Evolutionary conservation across 2,888 invertebrate species (phyloP), one percentile per base, ranked within the genome.

Genomic region (Camponotus fellah): DNA sequence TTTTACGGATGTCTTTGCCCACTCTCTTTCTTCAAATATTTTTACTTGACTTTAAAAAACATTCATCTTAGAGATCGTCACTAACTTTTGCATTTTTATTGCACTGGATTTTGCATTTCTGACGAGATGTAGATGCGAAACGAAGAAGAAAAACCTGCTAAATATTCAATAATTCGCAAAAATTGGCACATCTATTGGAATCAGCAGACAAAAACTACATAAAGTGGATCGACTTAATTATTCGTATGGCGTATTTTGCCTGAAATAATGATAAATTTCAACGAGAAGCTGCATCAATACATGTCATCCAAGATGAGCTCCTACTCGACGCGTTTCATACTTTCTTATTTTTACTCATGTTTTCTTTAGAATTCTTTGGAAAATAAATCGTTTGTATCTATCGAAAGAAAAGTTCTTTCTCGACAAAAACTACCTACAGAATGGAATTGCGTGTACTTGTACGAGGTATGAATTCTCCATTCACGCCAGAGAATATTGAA

Each of bases 1-100:
- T 53, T 86, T 87, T 86, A 86, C 86, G 86, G 84, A 65, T 56
- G 4, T 60, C 58, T 49, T 26, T 34, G 60, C 26, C 53, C 37
- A 3, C 2, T 56, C 17, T 12, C n/a, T 10, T 68, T 75, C 32
- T 26, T 9, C 14, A 76, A 62, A 17, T 32, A 40, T 60, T 62
- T 74, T 46, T 21, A 65, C 21, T 58, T 12, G 12, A 21, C 17
- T n/a, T 21, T 46, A 32, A 26, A 5, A 26, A 12, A 8, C 10
- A n/a, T 49, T 40, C n/a, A 17, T 43, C 17, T 81, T 60, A 49
- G 2, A 26, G 26, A 26, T 26, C 26, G 0, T 8, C 17, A 68
- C 12, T n/a, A 26, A 53, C n/a, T 26, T 26, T 26, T 26, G 26
- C 26, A 26, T 26, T 26, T 26, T 26, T 26, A 26, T 26, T 26